phyloP scores from a whole-genome alignment of 2,797 vertebrate genomes.

The Myioborus miniatus region DNA sequence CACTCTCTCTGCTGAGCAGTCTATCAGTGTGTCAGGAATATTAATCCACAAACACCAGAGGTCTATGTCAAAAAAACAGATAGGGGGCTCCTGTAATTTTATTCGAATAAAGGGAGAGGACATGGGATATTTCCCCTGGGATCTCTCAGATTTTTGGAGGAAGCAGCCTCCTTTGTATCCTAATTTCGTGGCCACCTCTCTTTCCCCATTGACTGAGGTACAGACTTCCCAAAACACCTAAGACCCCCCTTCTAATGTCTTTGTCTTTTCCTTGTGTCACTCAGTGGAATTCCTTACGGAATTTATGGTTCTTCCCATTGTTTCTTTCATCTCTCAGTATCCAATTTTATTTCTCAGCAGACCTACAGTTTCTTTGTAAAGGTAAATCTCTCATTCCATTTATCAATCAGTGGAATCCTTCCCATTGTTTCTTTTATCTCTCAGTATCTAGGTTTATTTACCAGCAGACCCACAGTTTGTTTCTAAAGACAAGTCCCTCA shows the following conservation, averaged over 20 bases:
- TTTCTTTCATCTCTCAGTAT: background rate
- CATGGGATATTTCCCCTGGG: background rate
- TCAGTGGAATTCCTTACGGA: background rate
- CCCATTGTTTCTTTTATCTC: background rate
- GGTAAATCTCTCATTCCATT: background rate
- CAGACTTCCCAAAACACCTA: too few relatives aligned
- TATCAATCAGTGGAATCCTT: background rate
- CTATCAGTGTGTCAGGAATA: too few relatives aligned
- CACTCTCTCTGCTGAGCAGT: too few relatives aligned
- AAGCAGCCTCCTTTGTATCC: background rate
- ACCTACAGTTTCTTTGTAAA: background rate
- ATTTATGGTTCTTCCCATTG: background rate
- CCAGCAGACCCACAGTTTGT: background rate
- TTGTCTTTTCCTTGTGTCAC: background rate
- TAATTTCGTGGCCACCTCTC: background rate
- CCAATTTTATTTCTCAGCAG: background rate
- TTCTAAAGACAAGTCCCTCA: background rate
- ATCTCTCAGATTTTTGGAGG: background rate
- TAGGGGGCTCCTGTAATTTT: background rate
- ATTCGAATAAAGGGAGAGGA: background rate
- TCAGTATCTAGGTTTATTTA: background rate
- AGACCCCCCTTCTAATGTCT: background rate
- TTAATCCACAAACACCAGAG: background rate
- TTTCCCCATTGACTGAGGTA: too few relatives aligned
- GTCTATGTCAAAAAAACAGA: background rate